Conservation (phyloP, 2,888 invertebrate species). For the Callinectes sapidus region DNA sequence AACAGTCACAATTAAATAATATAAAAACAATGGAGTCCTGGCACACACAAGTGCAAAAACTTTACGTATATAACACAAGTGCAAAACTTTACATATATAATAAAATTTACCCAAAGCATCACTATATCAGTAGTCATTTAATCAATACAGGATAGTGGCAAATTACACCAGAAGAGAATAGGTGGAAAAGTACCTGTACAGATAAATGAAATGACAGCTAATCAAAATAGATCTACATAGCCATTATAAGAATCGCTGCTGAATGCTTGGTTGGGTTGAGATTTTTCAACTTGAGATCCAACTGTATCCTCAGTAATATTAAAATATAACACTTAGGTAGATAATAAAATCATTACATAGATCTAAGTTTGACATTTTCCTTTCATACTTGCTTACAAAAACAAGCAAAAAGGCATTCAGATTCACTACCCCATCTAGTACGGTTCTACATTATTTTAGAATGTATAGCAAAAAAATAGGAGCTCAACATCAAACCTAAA, state of each 20-base stretch:
- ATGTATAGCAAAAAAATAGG: neutral
- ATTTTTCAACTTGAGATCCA: too few relatives aligned
- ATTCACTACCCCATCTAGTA: neutral
- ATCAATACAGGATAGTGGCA: too few relatives aligned
- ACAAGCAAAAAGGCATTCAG: neutral
- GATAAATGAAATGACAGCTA: neutral
- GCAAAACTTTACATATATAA: neutral
- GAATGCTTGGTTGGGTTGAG: too few relatives aligned
- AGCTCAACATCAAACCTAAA: neutral
- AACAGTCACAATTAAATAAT: neutral
- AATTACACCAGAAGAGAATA: too few relatives aligned
- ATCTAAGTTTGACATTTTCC: neutral
- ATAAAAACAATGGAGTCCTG: neutral
- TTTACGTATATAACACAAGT: neutral
- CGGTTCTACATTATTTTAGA: neutral
- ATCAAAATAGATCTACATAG: neutral
- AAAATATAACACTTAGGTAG: neutral
- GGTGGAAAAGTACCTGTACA: too few relatives aligned
- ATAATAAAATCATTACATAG: neutral
- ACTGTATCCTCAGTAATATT: too few relatives aligned
- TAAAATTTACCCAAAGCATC: neutral
- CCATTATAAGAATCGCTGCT: neutral
- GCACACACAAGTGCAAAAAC: neutral
- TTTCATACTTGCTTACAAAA: neutral
- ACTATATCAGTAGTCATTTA: neutral